Percentiles rank a stretch among this genome's conserved stretches.
Evolutionary conservation across 1,140 invertebrate species (phyloP).

Genomic region (Stegodyphus dumicola): DNA sequence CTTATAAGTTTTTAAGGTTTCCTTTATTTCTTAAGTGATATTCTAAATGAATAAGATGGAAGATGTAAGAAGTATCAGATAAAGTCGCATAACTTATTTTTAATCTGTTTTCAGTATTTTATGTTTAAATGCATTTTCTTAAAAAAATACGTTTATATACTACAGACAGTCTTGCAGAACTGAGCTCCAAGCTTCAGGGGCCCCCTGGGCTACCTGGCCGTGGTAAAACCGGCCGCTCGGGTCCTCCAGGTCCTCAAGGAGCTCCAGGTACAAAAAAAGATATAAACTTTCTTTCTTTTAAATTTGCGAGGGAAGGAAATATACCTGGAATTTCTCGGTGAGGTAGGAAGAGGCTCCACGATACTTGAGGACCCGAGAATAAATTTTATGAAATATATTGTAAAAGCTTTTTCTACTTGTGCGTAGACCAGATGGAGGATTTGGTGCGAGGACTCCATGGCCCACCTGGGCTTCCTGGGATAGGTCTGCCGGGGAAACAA

Average conservation of each 20-base stretch:
- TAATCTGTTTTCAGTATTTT: no score
- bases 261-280: conserved; percentile 69
- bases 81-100: no score
- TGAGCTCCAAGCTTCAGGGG: conserved; percentile 73
- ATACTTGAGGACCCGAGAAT: background rate
- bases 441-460: conserved; percentile 69
- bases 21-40: no score
- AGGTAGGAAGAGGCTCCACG: background rate
- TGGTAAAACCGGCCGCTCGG: conserved; percentile 71
- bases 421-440: conserved; percentile 55
- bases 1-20: no score
- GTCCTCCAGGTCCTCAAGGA: conserved; percentile 74
- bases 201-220: conserved; percentile 74
- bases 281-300: background rate
- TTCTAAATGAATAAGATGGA: no score
- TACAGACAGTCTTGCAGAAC: conserved; percentile 74
- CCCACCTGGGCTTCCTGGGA: conserved; percentile 73
- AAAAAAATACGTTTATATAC: conserved; percentile 47
- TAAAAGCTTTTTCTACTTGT: conserved; percentile 44
- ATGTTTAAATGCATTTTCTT: no score
- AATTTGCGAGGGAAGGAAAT: background rate
- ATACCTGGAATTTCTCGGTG: background rate
- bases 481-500: conserved; percentile 72
- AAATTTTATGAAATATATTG: background rate
- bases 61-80: no score